phyloP scores from a whole-genome alignment of 2,113 vertebrate genomes.

The Clupea harengus region DNA sequence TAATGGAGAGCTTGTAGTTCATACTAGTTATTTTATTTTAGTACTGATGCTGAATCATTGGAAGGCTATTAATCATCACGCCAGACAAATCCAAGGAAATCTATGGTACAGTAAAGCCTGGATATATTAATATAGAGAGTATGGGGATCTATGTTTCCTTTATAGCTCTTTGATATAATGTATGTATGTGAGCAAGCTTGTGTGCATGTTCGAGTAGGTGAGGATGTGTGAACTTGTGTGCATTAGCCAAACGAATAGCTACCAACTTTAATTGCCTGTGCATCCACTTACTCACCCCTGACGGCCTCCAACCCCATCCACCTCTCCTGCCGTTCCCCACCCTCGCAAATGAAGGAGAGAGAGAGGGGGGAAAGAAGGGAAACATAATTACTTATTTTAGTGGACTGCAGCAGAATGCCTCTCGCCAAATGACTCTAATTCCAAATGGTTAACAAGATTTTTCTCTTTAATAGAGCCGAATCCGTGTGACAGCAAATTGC shows the following conservation, averaged over 20 bases:
- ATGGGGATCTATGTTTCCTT: neutral
- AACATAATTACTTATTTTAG: constrained; percentile 82
- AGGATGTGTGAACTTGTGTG: constrained; percentile 54
- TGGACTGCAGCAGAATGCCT: constrained; percentile 75
- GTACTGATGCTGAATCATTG: neutral
- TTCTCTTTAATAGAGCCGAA: constrained; percentile 79
- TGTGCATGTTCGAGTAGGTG: constrained; percentile 1
- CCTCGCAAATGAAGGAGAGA: constrained; percentile 67
- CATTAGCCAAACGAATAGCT: constrained; percentile 76
- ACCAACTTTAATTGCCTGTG: constrained; percentile 79
- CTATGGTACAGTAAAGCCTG: neutral
- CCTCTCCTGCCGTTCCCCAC: constrained; percentile 47
- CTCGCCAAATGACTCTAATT: constrained; percentile 82
- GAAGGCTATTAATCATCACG: neutral
- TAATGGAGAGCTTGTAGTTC: neutral
- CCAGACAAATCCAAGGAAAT: neutral
- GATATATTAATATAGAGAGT: neutral
- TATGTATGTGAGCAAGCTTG: neutral
- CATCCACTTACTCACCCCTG: constrained; percentile 67
- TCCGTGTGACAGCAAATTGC: constrained; percentile 79
- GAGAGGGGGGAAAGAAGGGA: constrained; percentile 56
- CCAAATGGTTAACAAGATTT: constrained; percentile 80
- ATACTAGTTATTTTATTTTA: neutral
- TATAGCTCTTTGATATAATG: neutral
- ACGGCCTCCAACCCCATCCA: constrained; percentile 49